A percentile compares a stretch with the other conserved stretches of the same genome.
phyloP scores from a whole-genome alignment of 1,140 invertebrate species.

The Aphelenchoides fujianensis region DNA sequence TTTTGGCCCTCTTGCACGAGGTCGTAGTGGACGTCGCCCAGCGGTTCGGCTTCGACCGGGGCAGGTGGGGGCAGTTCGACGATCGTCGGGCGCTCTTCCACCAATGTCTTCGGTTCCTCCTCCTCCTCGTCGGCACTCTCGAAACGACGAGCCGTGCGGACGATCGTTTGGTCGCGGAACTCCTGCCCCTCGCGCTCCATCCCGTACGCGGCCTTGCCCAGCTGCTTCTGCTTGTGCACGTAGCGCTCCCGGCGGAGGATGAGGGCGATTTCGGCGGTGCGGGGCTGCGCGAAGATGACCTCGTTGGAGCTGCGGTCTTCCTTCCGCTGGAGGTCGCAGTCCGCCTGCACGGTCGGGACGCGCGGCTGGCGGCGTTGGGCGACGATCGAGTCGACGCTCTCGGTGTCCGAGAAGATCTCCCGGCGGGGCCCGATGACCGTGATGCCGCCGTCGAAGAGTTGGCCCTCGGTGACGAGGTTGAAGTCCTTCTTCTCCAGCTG shows the following conservation, averaged over 20 bases:
- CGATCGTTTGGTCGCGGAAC: slow-evolving; percentile 20
- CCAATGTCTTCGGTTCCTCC: slow-evolving; percentile 11
- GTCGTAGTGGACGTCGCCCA: slow-evolving; percentile 14
- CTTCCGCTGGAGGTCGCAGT: slow-evolving; percentile 24
- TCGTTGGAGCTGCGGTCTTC: slow-evolving; percentile 34
- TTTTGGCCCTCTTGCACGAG: slow-evolving; percentile 25
- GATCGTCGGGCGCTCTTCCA: neutral
- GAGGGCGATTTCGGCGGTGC: slow-evolving; percentile 4
- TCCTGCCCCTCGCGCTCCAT: slow-evolving; percentile 29
- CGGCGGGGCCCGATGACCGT: slow-evolving; percentile 19
- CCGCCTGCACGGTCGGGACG: slow-evolving; percentile 15
- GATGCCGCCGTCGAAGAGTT: slow-evolving; percentile 32
- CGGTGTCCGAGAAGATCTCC: slow-evolving; percentile 39
- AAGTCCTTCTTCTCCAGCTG: slow-evolving; percentile 28
- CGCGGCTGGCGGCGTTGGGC: slow-evolving; percentile 11
- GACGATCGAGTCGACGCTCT: slow-evolving; percentile 39
- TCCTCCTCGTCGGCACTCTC: slow-evolving; percentile 33
- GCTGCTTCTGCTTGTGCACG: slow-evolving; percentile 11
- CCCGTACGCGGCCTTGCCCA: slow-evolving; percentile 23
- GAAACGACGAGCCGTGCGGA: slow-evolving; percentile 11
- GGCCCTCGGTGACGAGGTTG: slow-evolving; percentile 40
- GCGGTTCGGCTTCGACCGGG: neutral
- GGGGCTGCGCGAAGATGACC: slow-evolving; percentile 32
- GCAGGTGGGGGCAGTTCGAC: slow-evolving; percentile 12
- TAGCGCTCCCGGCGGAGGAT: slow-evolving; percentile 22